Evolutionary conservation across 2,113 vertebrate genomes (phyloP).

Genomic region (Sylvietta virens): DNA sequence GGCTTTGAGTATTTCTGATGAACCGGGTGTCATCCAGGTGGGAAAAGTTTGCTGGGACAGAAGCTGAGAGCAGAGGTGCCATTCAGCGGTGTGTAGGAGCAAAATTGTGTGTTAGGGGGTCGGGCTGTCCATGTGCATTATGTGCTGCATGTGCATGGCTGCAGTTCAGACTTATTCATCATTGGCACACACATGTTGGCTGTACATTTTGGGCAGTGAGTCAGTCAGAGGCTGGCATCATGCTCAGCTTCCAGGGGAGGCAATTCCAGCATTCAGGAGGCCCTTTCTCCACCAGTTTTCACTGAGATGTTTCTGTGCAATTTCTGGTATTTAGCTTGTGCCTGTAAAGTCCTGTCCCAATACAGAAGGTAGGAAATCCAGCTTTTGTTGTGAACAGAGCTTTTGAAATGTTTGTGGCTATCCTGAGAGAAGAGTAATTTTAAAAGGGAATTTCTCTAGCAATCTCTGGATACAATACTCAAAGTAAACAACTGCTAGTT

Average conservation of each 20-base stretch:
- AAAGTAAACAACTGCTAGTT: background rate
- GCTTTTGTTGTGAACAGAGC: background rate
- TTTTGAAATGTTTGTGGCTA: background rate
- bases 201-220: background rate
- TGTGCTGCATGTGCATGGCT: rapidly evolving
- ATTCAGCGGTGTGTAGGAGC: background rate
- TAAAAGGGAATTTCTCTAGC: background rate
- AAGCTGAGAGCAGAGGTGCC: background rate
- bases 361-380: background rate
- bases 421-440: background rate
- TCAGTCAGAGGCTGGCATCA: background rate
- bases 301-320: background rate
- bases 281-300: background rate
- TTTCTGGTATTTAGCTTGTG: background rate
- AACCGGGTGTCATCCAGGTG: background rate
- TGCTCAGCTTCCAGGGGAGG: background rate
- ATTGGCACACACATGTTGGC: rapidly evolving
- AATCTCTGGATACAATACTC: background rate
- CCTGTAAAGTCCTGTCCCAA: background rate
- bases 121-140: background rate
- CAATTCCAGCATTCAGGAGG: background rate
- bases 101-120: background rate
- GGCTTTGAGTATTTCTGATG: background rate
- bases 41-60: background rate
- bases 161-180: background rate